phyloP scores from a whole-genome alignment of 2,113 vertebrate species.

The Labeo catla region DNA sequence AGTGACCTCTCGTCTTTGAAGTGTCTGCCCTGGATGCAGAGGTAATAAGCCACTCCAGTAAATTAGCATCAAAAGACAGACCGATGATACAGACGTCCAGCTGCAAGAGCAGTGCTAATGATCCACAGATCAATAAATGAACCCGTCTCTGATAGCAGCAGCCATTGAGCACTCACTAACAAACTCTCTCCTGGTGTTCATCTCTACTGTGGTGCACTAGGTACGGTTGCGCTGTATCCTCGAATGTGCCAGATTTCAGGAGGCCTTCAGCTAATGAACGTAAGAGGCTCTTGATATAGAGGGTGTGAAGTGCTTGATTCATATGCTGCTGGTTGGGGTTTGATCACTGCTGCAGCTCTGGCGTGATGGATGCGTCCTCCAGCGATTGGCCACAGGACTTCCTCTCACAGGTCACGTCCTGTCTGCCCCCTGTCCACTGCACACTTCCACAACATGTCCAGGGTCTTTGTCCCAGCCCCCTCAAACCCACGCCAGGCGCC shows the following conservation, averaged over 20 bases:
- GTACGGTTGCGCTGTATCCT: background rate
- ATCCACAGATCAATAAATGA: background rate
- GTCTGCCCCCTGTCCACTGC: slow-evolving; percentile 79
- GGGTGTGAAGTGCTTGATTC: slow-evolving; percentile 19
- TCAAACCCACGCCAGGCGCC: background rate
- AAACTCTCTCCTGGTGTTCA: background rate
- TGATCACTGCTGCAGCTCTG: slow-evolving; percentile 28
- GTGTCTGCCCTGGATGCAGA: slow-evolving; percentile 61
- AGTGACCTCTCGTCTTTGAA: slow-evolving; percentile 71
- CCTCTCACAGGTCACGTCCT: slow-evolving; percentile 77
- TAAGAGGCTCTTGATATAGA: background rate
- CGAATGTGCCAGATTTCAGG: background rate
- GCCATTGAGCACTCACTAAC: background rate
- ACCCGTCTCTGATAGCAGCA: background rate
- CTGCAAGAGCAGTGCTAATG: background rate
- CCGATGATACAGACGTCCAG: slow-evolving; percentile 57
- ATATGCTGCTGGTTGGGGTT: slow-evolving; percentile 65
- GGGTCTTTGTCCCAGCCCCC: slow-evolving; percentile 48
- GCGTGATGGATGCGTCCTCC: slow-evolving; percentile 73
- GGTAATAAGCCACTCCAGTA: slow-evolving; percentile 71
- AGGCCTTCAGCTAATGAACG: background rate
- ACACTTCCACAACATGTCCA: slow-evolving; percentile 80
- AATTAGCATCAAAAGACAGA: slow-evolving; percentile 68
- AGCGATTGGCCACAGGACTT: slow-evolving; percentile 70
- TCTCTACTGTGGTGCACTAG: background rate